A percentile compares a stretch with the other conserved stretches of the same genome.
Evolutionary conservation across 1,140 invertebrate genomes (phyloP).

Genomic region (Tetragnatha versicolor): DNA sequence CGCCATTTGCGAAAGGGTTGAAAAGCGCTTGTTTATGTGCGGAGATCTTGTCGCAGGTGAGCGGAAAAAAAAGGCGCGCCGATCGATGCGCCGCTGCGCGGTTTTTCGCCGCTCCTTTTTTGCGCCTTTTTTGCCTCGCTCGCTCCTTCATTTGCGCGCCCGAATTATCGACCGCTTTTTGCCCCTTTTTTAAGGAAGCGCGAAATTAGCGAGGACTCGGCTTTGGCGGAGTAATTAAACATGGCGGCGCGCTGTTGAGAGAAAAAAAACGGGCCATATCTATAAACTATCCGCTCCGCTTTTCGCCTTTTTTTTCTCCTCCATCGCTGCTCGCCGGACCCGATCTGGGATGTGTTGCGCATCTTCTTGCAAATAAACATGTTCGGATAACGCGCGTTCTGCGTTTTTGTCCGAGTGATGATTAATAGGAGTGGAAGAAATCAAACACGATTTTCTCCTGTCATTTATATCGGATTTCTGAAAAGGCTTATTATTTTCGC

Average conservation of each 20-base stretch:
- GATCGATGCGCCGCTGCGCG: conserved; percentile 37
- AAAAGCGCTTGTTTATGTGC: background rate
- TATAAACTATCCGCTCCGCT: background rate
- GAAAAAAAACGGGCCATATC: conserved; percentile 14
- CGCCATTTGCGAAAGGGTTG: conserved; percentile 30
- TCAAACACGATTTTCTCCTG: too few species aligned
- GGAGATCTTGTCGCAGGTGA: background rate
- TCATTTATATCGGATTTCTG: too few species aligned
- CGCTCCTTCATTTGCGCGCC: conserved; percentile 40
- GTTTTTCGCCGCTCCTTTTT: conserved; percentile 35
- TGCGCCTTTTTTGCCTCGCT: conserved; percentile 16
- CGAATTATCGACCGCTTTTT: conserved; percentile 48
- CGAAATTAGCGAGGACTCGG: conserved; percentile 40
- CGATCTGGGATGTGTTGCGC: too few species aligned
- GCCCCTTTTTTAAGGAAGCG: conserved; percentile 15
- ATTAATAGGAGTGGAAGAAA: too few species aligned
- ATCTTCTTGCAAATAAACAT: too few species aligned
- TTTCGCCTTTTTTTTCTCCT: too few species aligned
- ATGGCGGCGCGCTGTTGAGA: conserved; percentile 11
- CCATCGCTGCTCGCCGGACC: too few species aligned
- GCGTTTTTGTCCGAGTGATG: too few species aligned
- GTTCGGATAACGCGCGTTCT: too few species aligned
- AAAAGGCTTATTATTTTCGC: too few species aligned
- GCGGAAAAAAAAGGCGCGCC: background rate
- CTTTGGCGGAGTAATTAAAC: conserved; percentile 52